Evolutionary conservation across 2,888 invertebrate genomes (phyloP), one percentile per base, ranked within the genome.

Genomic region (Blastobasis lacticolella): DNA sequence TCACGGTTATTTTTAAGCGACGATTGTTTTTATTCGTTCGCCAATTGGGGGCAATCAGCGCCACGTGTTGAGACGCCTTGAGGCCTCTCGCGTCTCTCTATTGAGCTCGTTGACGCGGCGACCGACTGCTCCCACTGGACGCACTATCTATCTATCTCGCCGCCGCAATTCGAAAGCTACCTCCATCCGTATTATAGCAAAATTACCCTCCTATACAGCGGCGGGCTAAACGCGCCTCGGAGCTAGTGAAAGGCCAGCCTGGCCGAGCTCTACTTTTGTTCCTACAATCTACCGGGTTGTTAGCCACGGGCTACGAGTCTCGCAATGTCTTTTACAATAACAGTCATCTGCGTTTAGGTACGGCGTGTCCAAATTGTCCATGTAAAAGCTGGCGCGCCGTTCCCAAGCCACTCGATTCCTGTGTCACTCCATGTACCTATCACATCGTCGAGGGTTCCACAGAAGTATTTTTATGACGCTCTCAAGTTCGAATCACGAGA

Each of bases 21-120:
- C 78, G 86, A 86, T 87, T 87, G 87, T 88, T 88, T 88, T 88
- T 87, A 88, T 88, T 88, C 81, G 86, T 72, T 79, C 83, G 85
- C 86, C 88, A 88, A 88, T 88, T 88, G 88, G 73, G 87, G 86
- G 80, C 88, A 87, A 88, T 88, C 87, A 88, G 66, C 72, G 85
- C 80, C 87, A 88, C 88, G 88, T 23, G 23, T 23, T 23, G 23
- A 23, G 23, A 23, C 23, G 23, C 23, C 23, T 23, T 23, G 23
- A 23, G 23, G 23, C 23, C 23, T 23, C 23, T 23, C 23, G 23
- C 1, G 71, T 73, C 71, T 66, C 64, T 69, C 79, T 71, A 82
- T 81, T 83, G 75, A 81, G 79, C 78, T 78, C 75, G 71, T 80
- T 77, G 72, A 66, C 70, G 60, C 60, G 54, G 57, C 68, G 62